Conservation (phyloP, 2,113 vertebrate genomes). For the Lycaon pictus region DNA sequence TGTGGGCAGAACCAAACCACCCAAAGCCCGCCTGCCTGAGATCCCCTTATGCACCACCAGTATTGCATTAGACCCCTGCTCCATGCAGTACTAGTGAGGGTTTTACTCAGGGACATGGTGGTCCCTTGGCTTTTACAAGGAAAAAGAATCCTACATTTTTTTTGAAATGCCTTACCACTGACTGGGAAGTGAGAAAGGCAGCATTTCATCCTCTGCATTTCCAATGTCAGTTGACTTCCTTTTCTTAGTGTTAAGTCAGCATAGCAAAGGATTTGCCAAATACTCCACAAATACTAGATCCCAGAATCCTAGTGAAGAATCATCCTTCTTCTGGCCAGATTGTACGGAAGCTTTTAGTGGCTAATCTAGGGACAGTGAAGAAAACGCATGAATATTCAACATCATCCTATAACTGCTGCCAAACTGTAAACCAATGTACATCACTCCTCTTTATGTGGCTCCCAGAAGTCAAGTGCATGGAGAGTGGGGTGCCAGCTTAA, state of each 20-base stretch:
- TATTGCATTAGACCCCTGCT: accelerated
- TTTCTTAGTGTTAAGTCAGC: not conserved
- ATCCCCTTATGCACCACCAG: accelerated
- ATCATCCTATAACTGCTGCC: not conserved
- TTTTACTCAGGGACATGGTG: not conserved
- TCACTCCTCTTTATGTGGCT: too few species aligned
- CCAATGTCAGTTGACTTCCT: not conserved
- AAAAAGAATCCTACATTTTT: not conserved
- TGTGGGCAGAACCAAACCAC: not conserved
- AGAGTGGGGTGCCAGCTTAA: not conserved
- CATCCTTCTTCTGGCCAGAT: not conserved
- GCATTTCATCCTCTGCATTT: not conserved
- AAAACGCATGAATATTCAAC: not conserved
- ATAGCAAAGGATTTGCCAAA: not conserved
- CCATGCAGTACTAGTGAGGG: accelerated
- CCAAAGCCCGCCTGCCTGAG: not conserved
- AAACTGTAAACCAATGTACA: accelerated
- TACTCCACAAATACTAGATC: not conserved
- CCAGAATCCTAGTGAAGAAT: not conserved
- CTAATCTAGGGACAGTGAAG: not conserved
- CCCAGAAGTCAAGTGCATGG: not conserved
- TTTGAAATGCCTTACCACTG: not conserved
- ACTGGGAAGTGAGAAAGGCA: too few species aligned
- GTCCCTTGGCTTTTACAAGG: not conserved
- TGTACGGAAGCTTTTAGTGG: not conserved